A percentile compares a stretch with the other conserved stretches of the same genome.
These are phyloP conservation scores for Lepus europaeus DNA, from an alignment of 2,113 vertebrate species.

Conservation along the genomic window DNA sequence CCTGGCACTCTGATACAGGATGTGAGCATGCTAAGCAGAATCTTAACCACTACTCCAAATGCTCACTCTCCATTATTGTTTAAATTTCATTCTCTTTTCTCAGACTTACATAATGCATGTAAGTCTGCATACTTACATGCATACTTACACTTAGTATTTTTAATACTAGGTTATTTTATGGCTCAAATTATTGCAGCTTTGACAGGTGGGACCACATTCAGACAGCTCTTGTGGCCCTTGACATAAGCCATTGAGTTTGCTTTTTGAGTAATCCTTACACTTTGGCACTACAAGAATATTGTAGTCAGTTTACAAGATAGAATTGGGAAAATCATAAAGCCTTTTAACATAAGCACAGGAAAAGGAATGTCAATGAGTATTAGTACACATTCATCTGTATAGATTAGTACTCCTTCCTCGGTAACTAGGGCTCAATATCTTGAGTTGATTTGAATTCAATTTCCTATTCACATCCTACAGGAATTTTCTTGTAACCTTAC, in stretches of 20 bases:
- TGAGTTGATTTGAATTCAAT: conserved; percentile 7
- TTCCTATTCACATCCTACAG: not conserved
- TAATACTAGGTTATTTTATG: conserved; percentile 1
- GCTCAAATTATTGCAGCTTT: not conserved
- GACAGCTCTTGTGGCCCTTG: not conserved
- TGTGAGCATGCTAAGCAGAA: no score
- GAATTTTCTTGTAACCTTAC: conserved; percentile 23
- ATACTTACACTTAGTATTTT: no score
- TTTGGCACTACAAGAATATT: not conserved
- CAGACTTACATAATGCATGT: no score
- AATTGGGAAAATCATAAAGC: conserved; percentile 6
- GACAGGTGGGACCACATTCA: not conserved
- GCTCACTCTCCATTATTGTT: no score
- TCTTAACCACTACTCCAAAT: no score
- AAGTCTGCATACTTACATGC: no score
- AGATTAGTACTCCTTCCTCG: not conserved
- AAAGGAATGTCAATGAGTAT: not conserved
- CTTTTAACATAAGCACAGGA: not conserved
- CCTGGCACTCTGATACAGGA: no score
- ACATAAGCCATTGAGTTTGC: not conserved
- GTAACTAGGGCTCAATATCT: not conserved
- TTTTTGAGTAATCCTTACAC: not conserved
- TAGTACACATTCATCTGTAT: not conserved
- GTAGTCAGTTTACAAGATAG: not conserved
- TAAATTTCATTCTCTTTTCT: no score